phyloP scores from a whole-genome alignment of 2,888 invertebrate species.

The Tetanocera ferruginea region DNA sequence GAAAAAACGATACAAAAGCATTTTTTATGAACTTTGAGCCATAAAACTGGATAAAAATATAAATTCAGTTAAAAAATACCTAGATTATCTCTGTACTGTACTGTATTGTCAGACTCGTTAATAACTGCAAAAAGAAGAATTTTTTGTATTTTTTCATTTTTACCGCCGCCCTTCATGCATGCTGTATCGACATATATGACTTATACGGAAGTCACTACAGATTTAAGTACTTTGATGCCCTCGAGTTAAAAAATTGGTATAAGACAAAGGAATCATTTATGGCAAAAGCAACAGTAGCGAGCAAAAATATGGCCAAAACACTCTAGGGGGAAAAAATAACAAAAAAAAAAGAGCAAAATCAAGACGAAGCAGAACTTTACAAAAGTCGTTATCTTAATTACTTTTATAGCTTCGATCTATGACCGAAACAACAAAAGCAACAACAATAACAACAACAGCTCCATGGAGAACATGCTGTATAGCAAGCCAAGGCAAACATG shows the following conservation, averaged over 20 bases:
- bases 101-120: background rate
- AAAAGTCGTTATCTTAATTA: slow-evolving; percentile 66
- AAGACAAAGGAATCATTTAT: slow-evolving; percentile 12
- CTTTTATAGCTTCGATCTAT: slow-evolving; percentile 63
- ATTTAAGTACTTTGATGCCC: background rate
- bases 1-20: background rate
- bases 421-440: slow-evolving; percentile 33
- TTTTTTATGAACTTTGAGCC: background rate
- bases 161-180: background rate
- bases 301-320: background rate
- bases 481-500: slow-evolving; percentile 9
- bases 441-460: slow-evolving; percentile 1
- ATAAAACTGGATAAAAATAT: background rate
- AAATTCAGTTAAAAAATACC: background rate
- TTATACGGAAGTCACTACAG: slow-evolving; percentile 1
- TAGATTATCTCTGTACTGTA: background rate
- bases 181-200: slow-evolving; percentile 15
- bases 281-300: background rate
- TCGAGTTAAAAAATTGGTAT: background rate
- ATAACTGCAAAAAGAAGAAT: no score
- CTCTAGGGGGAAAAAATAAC: background rate
- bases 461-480: background rate
- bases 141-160: background rate
- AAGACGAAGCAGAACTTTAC: slow-evolving; percentile 2
- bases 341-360: background rate